phyloP scores from a whole-genome alignment of 2,888 invertebrate species.

The Drosophila acutilabella region DNA sequence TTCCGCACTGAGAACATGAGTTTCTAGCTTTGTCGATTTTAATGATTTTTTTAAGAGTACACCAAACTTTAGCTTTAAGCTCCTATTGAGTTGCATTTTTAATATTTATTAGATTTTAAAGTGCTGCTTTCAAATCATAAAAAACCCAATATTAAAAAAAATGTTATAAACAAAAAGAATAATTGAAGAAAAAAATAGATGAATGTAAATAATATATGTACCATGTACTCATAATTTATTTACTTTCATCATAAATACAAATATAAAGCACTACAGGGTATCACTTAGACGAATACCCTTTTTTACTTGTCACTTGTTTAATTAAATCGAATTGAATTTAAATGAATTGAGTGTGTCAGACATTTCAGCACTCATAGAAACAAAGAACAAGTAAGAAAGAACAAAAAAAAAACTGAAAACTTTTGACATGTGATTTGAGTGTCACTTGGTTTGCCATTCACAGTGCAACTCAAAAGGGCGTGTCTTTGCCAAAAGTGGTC shows the following conservation, averaged over 20 bases:
- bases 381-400: constrained; percentile 17
- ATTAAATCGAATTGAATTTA: constrained; percentile 63
- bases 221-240: too few relatives aligned
- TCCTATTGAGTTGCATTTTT: too few relatives aligned
- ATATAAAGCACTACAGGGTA: background rate
- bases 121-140: too few relatives aligned
- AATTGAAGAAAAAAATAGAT: too few relatives aligned
- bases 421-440: constrained; percentile 48
- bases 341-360: constrained; percentile 41
- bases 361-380: constrained; percentile 26
- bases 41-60: background rate
- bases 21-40: background rate
- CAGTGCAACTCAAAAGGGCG: constrained; percentile 41
- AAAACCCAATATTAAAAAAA: too few relatives aligned
- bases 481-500: constrained; percentile 47
- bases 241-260: too few relatives aligned
- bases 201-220: too few relatives aligned
- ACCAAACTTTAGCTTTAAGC: background rate
- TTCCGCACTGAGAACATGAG: constrained; percentile 2
- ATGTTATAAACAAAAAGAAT: too few relatives aligned
- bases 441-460: background rate
- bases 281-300: background rate
- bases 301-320: constrained; percentile 34
- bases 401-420: constrained; percentile 18
- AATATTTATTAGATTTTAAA: too few relatives aligned